Base-by-base conservation (phyloP, 2,888 invertebrate species). In the Lampropteryx suffumata region DNA sequence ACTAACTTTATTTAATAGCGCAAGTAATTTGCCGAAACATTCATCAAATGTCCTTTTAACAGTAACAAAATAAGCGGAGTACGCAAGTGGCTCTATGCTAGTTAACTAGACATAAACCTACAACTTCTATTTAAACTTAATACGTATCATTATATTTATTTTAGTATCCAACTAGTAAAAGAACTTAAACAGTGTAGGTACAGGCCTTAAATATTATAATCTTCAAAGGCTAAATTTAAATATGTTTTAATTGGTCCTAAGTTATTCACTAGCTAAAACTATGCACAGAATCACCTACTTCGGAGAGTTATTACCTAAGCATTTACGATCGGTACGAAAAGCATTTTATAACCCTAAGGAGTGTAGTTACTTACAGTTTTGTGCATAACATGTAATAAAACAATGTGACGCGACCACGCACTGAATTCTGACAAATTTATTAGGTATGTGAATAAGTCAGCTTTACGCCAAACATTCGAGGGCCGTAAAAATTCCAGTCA, bases 341-440 rank as follows among this genome's bases (percentile, higher is more conserved):
- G 51, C 54, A 61, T 67, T 73, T 73, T 73, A 73, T 43, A 34
- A 26, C 37, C 37, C 12, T 11, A 40, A 40, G 64, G 54, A 53
- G 46, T 50, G 53, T 46, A 64, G 54, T 67, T 67, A 62, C 65
- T 68, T 62, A 67, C 67, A 64, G 69, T 71, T 67, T 67, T 60
- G 55, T 67, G 64, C 58, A 54, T 62, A 63, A 71, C 73, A 71
- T 69, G 73, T 71, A 66, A 70, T 74, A 71, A 74, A 76, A 74
- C 58, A 68, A 63, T 66, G 62, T 64, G 62, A 65, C 59, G 69
- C 64, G 59, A 61, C 68, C 68, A 66, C 67, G 62, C 70, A 67
- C 59, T 61, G 40, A 50, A 49, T 43, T 30, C 59, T 65, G 65
- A 69, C 65, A 70, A 65, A 71, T 75, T 72, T 74, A 75, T 70